A percentile compares a stretch with the other conserved stretches of the same genome.
phyloP scores from a whole-genome alignment of 2,797 vertebrate genomes.

The Gymnothorax reevesii region DNA sequence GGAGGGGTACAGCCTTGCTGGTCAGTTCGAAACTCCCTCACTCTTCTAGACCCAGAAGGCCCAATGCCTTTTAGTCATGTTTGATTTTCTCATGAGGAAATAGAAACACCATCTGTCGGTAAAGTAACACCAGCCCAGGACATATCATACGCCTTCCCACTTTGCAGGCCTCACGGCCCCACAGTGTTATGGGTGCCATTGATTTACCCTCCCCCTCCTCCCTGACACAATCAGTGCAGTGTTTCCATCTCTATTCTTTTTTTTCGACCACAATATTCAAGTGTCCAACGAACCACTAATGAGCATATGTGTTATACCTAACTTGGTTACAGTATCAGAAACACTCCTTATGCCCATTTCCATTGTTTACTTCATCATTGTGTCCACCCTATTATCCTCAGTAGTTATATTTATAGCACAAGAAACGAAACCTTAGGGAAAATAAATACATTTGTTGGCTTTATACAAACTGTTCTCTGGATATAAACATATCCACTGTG shows the following conservation, averaged over 20 bases:
- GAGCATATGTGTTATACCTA: background rate
- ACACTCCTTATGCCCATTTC: background rate
- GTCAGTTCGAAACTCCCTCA: conserved; percentile 4
- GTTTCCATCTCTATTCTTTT: background rate
- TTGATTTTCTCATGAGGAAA: conserved; percentile 44
- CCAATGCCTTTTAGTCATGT: conserved; percentile 41
- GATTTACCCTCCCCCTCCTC: background rate
- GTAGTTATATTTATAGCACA: background rate
- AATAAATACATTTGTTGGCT: background rate
- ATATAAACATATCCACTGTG: background rate
- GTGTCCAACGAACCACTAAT: background rate
- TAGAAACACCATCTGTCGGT: conserved; percentile 57
- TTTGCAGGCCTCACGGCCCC: background rate
- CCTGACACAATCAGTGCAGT: background rate
- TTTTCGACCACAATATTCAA: background rate
- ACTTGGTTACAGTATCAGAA: too few relatives aligned
- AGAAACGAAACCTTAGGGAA: background rate
- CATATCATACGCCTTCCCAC: background rate
- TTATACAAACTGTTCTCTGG: background rate
- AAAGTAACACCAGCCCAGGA: conserved; percentile 52
- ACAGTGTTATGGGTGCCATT: background rate
- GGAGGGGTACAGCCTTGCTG: background rate
- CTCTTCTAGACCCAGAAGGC: background rate
- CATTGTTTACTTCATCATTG: background rate
- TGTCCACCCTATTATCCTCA: background rate